Base-by-base conservation (phyloP, 2,888 invertebrate genomes). In the Epinotia ramella region DNA sequence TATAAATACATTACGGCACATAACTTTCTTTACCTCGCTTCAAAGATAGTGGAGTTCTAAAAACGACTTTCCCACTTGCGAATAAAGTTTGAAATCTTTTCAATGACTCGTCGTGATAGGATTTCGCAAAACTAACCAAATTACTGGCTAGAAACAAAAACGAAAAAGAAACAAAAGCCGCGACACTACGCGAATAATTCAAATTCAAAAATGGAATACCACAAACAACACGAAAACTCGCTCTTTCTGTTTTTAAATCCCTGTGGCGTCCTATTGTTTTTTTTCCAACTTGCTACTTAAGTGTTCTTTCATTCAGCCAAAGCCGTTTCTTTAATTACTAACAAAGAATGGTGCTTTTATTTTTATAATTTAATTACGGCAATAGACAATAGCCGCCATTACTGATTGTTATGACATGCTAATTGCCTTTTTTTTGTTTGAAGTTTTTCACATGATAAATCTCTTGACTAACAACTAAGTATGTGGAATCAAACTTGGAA, bases 281-380 rank as follows among this genome's bases (percentile, higher is more conserved):
- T 90, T 87, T 83, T 84, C 86, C 88, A 94, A 94, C 94, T 94
- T 93, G 90, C 92, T 91, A 94, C 94, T 94, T 94, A 93, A 84
- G 84, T 87, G 86, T 86, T 89, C 90, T 91, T 91, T 89, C 89
- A 89, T 92, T 92, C 91, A 87, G 86, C 87, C 86, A 84, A 85
- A 86, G 86, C 85, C 84, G 89, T 91, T 92, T 91, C 92, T 93
- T 93, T 93, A 93, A 93, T 94, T 93, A 93, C 89, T 89, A 87
- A 88, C 91, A 91, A 91, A 91, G 91, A 92, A 92, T 90, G 85
- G 89, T 87, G 85, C 88, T 91, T 89, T 90, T 90, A 90, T 89
- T 92, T 93, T 91, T 92, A 91, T 86, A 88, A 93, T 93, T 92
- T 91, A 92, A 94, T 93, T 93, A 93, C 89, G 79, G 82, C 83